Evolutionary conservation across 2,113 vertebrate genomes (phyloP).

Genomic region (Microcebus murinus): DNA sequence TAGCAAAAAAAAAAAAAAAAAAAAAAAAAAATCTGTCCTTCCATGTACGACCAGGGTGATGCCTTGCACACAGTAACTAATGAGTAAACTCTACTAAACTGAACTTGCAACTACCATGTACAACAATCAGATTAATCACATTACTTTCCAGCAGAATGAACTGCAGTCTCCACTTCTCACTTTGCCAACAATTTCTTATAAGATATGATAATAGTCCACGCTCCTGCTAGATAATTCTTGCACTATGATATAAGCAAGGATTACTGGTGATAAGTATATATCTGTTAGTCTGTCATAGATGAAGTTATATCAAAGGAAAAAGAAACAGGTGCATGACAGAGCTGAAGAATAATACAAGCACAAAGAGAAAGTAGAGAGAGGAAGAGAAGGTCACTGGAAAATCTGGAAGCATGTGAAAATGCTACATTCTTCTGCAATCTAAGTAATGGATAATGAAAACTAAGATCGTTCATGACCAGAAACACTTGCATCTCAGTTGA

Average conservation of each 20-base stretch:
- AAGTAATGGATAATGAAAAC: background rate
- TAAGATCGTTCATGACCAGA: background rate
- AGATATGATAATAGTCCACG: background rate
- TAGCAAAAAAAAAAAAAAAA: background rate
- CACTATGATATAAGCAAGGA: background rate
- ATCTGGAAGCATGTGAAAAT: background rate
- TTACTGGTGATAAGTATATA: background rate
- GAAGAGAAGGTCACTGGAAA: background rate
- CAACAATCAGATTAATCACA: background rate
- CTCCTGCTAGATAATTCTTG: background rate
- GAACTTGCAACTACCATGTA: background rate
- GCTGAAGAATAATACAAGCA: background rate
- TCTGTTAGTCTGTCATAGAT: background rate
- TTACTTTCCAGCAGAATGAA: background rate
- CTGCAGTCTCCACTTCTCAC: background rate
- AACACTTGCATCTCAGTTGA: background rate
- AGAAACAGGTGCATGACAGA: background rate
- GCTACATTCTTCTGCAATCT: background rate
- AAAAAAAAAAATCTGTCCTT: background rate
- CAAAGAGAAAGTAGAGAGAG: background rate
- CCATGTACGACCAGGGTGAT: background rate
- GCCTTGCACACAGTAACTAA: background rate
- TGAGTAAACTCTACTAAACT: background rate
- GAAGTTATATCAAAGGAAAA: background rate
- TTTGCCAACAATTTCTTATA: background rate